Conservation (phyloP, 2,113 vertebrate species). For the Alethe castanea region DNA sequence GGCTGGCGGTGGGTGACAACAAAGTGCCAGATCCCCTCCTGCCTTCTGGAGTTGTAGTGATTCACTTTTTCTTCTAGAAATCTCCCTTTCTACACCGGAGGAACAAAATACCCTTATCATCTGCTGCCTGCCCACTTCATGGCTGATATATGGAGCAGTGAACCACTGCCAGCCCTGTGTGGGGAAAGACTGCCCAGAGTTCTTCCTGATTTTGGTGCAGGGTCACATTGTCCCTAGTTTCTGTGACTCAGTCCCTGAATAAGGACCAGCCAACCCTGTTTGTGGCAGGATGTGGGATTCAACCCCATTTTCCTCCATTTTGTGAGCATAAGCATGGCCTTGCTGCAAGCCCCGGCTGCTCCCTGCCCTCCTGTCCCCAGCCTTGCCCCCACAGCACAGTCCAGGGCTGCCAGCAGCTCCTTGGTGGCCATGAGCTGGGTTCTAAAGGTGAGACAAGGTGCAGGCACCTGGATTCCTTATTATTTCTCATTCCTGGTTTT, state of each 20-base stretch:
- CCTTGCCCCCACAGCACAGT: not conserved
- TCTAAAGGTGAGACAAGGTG: not conserved
- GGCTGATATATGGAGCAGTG: not conserved
- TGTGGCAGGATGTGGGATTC: accelerated
- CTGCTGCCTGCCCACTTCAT: not conserved
- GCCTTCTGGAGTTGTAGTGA: accelerated
- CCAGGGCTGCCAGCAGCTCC: not conserved
- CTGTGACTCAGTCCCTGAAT: not conserved
- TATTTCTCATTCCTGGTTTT: not conserved
- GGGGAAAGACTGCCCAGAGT: not conserved
- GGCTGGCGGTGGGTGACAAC: not conserved
- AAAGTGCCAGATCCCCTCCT: not conserved
- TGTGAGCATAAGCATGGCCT: not conserved
- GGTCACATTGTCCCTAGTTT: not conserved
- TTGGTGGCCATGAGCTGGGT: not conserved
- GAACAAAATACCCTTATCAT: not conserved
- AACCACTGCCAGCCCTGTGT: not conserved
- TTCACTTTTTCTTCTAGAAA: not conserved
- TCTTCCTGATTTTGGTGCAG: not conserved
- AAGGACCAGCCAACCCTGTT: not conserved
- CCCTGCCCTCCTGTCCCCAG: not conserved
- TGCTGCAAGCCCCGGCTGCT: not conserved
- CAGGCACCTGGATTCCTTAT: not conserved
- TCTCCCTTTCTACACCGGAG: not conserved
- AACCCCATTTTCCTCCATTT: not conserved